Evolutionary conservation across 2,113 vertebrate species (phyloP), one percentile per base, ranked within the genome.

Genomic region (Pituophis catenifer): DNA sequence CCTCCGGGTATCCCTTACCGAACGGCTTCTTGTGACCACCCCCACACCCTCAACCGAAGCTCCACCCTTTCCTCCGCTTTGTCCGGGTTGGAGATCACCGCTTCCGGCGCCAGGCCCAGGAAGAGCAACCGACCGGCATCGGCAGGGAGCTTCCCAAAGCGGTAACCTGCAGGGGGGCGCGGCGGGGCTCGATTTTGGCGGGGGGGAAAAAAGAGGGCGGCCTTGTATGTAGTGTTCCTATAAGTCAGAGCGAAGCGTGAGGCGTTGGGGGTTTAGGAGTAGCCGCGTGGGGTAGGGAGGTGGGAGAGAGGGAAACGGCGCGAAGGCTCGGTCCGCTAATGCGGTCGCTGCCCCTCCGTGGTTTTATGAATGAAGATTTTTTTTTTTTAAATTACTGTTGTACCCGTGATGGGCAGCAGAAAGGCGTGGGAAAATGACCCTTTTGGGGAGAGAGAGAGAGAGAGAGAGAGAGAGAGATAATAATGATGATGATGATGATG

Each of bases 21-120:
- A 52, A 50, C 8, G 4, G 11, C 7, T 52, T 29, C 48, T 54
- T 13, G 8, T 48, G 44, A 4, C 44, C 44, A 3, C 4, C 44
- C 3, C 44, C 44, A 48, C 57, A 24, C 59, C 48, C 6, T 5
- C 48, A 2, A 53, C 21, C 52, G 23, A 44, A 24, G 59, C 59
- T 48, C 91, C 92, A 38, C 92, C 92, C 57, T 38, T 92, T 92
- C 92, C 92, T 81, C 15, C 48, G 33, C 15, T 85, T 65, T 10
- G 62, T 65, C 52, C 70, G 38, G 91, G 59, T 53, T 24, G 87
- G 87, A 33, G 13, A 8, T 24, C 59, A 24, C 21, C 17, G 87
- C 59, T 89, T 89, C 59, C 92, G 92, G 33, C 17, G 29, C 15
- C 54, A 3, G 17, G 29, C 26, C 1, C 19, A 59, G 44, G 1